phyloP scores from a whole-genome alignment of 2,113 vertebrate species.

The Limanda limanda region DNA sequence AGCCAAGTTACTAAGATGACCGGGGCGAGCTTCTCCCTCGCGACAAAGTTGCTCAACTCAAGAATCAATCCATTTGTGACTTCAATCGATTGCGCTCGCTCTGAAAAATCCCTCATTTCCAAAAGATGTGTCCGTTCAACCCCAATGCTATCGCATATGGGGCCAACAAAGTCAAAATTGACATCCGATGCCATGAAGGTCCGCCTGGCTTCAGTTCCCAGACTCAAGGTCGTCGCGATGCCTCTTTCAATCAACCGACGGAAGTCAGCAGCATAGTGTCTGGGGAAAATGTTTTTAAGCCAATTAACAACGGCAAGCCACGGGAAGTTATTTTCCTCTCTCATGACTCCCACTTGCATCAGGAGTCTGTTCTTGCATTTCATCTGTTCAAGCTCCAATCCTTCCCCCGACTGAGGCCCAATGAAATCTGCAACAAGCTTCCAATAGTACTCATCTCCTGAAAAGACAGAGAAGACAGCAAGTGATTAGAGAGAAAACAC shows the following conservation, averaged over 20 bases:
- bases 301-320: slow-evolving; percentile 76
- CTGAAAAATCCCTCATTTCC: slow-evolving; percentile 80
- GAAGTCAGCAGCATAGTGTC: slow-evolving; percentile 77
- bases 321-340: slow-evolving; percentile 78
- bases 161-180: slow-evolving; percentile 84
- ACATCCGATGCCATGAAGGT: slow-evolving; percentile 75
- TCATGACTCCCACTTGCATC: slow-evolving; percentile 82
- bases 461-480: slow-evolving; percentile 32
- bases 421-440: slow-evolving; percentile 80
- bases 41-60: slow-evolving; percentile 77
- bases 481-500: background rate
- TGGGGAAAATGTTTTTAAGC: slow-evolving; percentile 79
- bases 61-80: slow-evolving; percentile 83
- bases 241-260: slow-evolving; percentile 79
- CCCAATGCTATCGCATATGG: slow-evolving; percentile 83
- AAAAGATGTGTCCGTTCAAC: slow-evolving; percentile 79
- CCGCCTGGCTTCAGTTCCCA: slow-evolving; percentile 64
- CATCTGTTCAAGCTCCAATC: slow-evolving; percentile 56
- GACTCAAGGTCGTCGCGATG: slow-evolving; percentile 73
- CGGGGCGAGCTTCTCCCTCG: slow-evolving; percentile 78
- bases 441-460: slow-evolving; percentile 81
- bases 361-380: slow-evolving; percentile 78
- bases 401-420: slow-evolving; percentile 78
- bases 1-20: slow-evolving; percentile 80
- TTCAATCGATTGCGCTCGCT: slow-evolving; percentile 71